Evolutionary conservation across 2,888 invertebrate genomes (phyloP), one percentile per base, ranked within the genome.

Genomic region (Phaedon cochleariae): DNA sequence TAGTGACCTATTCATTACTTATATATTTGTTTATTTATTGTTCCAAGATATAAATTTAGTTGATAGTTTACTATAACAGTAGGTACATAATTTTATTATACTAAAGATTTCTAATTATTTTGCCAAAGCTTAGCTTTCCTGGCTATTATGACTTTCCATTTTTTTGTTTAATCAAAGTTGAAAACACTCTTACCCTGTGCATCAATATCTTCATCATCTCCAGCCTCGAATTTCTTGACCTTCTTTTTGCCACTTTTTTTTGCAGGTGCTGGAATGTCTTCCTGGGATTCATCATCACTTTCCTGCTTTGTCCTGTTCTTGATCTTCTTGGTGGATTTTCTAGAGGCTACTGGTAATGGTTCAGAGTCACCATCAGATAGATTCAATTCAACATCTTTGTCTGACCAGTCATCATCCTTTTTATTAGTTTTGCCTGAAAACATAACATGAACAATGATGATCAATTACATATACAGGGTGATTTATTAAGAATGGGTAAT

Each of bases 331-430:
- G n/a, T 41, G 0, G 59, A 49, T 37, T 63, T 67, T 62, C 64
- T 68, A 5, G 45, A 45, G 3, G 31, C 51, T 61, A 71, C 51
- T 2, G 62, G 58, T 21, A 51, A 51, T 54, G 58, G 61, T 64
- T 76, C 74, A 53, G 71, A 66, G 59, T 71, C 76, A 49, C 72
- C 75, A 48, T 80, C 79, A 7, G 78, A 80, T 26, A 81, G 75
- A 59, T 83, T 81, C 49, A 83, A 77, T 52, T 80, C 78, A 37
- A 74, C 48, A 60, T 77, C 78, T 59, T 79, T 75, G 65, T 80
- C 80, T 31, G 77, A 76, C 79, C 79, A 80, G 64, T 78, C 79
- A 71, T 78, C 79, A 71, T 77, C 78, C 48, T 77, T 72, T 63
- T 76, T 72, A 67, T 73, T 72, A 18, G 41, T 49, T 65, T 72